phyloP scores from a whole-genome alignment of 2,113 vertebrate species.

The Otocyon megalotis region DNA sequence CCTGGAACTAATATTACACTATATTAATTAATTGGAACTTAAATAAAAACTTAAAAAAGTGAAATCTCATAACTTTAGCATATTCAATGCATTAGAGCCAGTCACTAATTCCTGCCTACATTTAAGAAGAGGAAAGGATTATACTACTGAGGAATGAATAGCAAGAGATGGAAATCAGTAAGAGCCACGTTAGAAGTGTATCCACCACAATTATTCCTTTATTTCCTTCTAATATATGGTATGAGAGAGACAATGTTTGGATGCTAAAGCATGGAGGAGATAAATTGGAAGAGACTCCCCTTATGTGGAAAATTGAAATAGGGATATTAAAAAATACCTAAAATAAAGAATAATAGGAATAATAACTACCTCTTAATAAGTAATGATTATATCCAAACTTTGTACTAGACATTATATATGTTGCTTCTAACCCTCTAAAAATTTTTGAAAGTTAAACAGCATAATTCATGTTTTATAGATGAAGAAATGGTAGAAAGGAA shows the following conservation, averaged over 20 bases:
- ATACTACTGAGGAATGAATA: not conserved
- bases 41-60: not conserved
- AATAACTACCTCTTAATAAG: not conserved
- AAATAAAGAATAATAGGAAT: not conserved
- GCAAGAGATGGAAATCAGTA: not conserved
- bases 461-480: not conserved
- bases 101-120: not conserved
- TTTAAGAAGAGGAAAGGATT: not conserved
- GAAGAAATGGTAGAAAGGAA: constrained; percentile 6
- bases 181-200: not conserved
- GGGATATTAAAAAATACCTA: not conserved
- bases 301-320: not conserved
- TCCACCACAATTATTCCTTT: not conserved
- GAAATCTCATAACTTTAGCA: not conserved
- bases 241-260: not conserved
- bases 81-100: not conserved
- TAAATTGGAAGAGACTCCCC: not conserved
- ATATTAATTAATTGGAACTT: not conserved
- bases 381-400: not conserved
- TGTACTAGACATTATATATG: not conserved
- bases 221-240: not conserved
- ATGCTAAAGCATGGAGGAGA: not conserved
- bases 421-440: not conserved
- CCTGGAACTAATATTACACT: not conserved
- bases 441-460: not conserved